Base-by-base conservation (phyloP, 1,140 invertebrate species). In the Neodiprion lecontei region DNA sequence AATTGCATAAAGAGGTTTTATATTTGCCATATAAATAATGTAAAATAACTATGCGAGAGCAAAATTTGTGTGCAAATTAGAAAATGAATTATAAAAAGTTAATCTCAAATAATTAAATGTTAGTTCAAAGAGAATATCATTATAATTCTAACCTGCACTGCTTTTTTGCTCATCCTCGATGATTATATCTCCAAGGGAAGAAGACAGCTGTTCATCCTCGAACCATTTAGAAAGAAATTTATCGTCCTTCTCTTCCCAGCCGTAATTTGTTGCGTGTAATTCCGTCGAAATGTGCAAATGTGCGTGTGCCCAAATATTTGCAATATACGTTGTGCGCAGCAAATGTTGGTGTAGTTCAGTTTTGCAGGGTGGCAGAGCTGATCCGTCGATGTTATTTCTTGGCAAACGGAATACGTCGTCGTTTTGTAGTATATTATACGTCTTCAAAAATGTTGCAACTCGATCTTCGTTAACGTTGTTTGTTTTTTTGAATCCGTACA, bases 281-380 rank as follows among this genome's bases (percentile, higher is more conserved):
- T 7, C 11, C 12, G 71, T 70, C 49, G 72, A 71, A 66, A 50
- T 9, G 72, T 73, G 23, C 14, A 9, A 0, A 53, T 78, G 69
- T 48, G 74, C 74, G 49, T 75, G 70, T 2, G 12, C 65, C 76
- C 76, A 78, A 9, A 75, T 48, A 47, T 69, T 74, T 2, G 74
- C 47, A 9, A 78, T 75, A 67, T 78, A 70, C 21, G 28, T 28
- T 11, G 71, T 53, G 49, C 76, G 47, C 2, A 76, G 47, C 7
- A 76, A 75, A 69, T 79, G 76, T 50, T 79, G 72, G 8, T 70
- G 53, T 17, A 79, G 23, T 48, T 77, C 74, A 67, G 48, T 28
- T 70, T 73, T 66, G 49, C 74, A 77, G 1, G 74, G 76, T 48
- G 78, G 69, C 49, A 77, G 70, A 61, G 17, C 48, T 21, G 69